phyloP scores from a whole-genome alignment of 2,113 vertebrate species.

The Fulica atra region DNA sequence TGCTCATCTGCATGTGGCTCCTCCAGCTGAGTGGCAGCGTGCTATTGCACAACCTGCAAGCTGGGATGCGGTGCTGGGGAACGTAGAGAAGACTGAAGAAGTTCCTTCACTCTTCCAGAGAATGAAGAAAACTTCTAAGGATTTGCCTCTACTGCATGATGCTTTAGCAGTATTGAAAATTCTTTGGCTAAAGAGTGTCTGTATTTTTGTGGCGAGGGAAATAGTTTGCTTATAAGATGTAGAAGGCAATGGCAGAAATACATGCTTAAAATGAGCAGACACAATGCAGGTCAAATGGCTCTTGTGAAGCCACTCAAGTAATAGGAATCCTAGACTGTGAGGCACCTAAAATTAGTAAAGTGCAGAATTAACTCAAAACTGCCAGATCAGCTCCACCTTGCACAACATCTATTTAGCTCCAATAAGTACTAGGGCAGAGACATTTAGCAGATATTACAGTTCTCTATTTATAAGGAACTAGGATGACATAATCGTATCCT shows the following conservation, averaged over 20 bases:
- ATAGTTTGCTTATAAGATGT: background rate
- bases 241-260: background rate
- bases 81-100: background rate
- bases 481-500: conserved; percentile 47
- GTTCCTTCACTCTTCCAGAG: background rate
- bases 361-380: conserved; percentile 35
- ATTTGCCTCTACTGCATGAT: background rate
- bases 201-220: background rate
- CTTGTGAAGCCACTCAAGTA: conserved; percentile 14
- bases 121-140: background rate
- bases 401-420: background rate
- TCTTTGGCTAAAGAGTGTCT: background rate
- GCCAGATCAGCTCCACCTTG: conserved; percentile 2
- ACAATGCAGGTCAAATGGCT: background rate
- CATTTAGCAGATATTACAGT: conserved; percentile 34
- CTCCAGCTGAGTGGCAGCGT: fast-evolving
- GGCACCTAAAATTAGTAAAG: conserved; percentile 43
- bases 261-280: background rate
- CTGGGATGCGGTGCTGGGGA: background rate
- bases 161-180: background rate
- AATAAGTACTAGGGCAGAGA: background rate
- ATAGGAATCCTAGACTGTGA: conserved; percentile 26
- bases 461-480: conserved; percentile 4
- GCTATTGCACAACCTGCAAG: background rate
- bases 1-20: background rate